Evolutionary conservation across 1,140 invertebrate species (phyloP).

Genomic region (Calycopis cecrops): DNA sequence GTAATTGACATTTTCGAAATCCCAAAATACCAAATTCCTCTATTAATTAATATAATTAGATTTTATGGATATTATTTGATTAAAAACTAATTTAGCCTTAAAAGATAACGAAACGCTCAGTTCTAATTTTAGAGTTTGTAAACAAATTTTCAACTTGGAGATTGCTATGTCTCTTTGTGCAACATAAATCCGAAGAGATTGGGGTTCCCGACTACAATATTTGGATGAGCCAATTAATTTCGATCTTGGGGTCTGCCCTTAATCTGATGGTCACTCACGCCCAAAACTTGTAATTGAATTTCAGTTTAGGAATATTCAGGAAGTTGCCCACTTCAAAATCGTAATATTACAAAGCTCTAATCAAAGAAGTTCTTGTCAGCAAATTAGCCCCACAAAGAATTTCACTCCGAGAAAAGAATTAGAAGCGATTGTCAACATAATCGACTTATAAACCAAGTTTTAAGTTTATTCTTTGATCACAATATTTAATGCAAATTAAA

Average conservation of each 20-base stretch:
- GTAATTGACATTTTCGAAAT: no score
- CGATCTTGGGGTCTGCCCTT: constrained; percentile 58
- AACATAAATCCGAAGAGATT: constrained; percentile 66
- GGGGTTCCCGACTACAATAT: constrained; percentile 63
- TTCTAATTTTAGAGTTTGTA: constrained; percentile 18
- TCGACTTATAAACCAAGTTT: background rate
- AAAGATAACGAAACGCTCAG: no score
- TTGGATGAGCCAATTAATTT: constrained; percentile 72
- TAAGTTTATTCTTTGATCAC: constrained; percentile 9
- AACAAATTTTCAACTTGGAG: constrained; percentile 30
- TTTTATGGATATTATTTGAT: no score
- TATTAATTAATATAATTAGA: no score
- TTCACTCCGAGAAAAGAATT: constrained; percentile 8
- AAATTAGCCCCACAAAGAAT: constrained; percentile 2
- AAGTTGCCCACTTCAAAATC: constrained; percentile 40
- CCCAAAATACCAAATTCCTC: no score
- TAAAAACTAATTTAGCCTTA: no score
- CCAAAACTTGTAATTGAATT: constrained; percentile 73
- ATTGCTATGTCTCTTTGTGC: constrained; percentile 33
- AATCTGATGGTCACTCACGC: constrained; percentile 72
- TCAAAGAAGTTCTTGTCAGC: constrained; percentile 12
- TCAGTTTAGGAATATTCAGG: constrained; percentile 58
- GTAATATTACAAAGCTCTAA: constrained; percentile 35
- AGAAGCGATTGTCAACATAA: constrained; percentile 1
- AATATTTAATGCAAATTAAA: no score